Conservation (phyloP, 2,113 vertebrate genomes). For the Pionites leucogaster region DNA sequence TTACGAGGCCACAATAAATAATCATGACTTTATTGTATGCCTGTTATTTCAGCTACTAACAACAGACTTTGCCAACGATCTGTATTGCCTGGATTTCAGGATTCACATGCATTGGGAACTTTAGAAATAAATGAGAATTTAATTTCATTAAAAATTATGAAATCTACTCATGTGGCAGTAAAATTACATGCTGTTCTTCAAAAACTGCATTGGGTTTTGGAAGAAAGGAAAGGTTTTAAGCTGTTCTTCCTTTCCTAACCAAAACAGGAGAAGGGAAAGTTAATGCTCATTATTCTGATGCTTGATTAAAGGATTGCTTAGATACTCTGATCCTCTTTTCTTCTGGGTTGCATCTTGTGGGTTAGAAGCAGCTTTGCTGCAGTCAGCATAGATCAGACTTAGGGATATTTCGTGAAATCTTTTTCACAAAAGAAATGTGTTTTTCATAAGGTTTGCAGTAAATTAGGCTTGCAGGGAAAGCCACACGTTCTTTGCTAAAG, state of each 20-base stretch:
- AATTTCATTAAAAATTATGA: neutral
- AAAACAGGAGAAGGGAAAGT: neutral
- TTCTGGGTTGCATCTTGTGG: neutral
- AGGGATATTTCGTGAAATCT: neutral
- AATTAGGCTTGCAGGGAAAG: neutral
- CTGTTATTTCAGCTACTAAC: neutral
- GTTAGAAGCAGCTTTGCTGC: neutral
- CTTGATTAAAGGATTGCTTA: neutral
- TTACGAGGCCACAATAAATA: slow-evolving; percentile 19
- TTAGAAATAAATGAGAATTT: neutral
- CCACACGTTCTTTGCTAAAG: neutral
- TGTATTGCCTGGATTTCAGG: neutral
- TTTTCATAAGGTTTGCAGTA: slow-evolving; percentile 11
- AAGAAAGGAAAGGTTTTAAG: neutral
- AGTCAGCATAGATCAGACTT: neutral
- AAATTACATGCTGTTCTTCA: neutral
- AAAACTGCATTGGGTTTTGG: neutral
- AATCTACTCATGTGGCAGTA: neutral
- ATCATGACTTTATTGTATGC: neutral
- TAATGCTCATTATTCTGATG: neutral
- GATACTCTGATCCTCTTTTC: neutral
- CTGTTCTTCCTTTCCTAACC: neutral
- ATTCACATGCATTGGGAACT: neutral
- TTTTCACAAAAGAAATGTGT: neutral
- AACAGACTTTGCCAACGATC: neutral